Percentiles rank a stretch among this genome's conserved stretches.
These are phyloP conservation scores for Pandemis heparana DNA, from an alignment of 2,888 invertebrate species.

Conservation along the genomic window DNA sequence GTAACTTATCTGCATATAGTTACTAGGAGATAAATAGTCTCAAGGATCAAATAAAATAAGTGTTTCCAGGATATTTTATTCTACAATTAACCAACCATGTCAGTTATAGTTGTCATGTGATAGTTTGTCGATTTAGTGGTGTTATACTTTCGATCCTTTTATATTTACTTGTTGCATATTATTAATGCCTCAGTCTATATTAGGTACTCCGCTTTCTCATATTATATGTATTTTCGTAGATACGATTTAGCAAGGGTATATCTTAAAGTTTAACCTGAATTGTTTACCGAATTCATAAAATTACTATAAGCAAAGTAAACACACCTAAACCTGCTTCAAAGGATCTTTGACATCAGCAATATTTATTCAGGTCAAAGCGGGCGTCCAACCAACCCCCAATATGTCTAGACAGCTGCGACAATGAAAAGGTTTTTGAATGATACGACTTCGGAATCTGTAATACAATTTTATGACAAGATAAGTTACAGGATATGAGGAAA, in stretches of 20 bases:
- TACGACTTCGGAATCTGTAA: conserved; percentile 6
- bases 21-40: too few relatives aligned
- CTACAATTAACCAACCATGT: too few relatives aligned
- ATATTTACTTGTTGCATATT: too few relatives aligned
- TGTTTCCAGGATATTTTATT: too few relatives aligned
- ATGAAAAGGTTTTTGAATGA: conserved; percentile 4
- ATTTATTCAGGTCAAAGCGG: conserved; percentile 30
- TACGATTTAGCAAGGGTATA: background rate
- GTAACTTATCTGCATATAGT: background rate
- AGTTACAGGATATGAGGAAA: background rate
- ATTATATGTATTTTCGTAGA: background rate
- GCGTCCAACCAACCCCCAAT: conserved; percentile 25
- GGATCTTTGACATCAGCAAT: conserved; percentile 26
- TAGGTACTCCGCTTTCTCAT: background rate
- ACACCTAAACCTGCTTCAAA: conserved; percentile 4
- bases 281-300: background rate
- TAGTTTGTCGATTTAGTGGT: too few relatives aligned
- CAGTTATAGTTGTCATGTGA: too few relatives aligned
- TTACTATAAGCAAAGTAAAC: conserved; percentile 32
- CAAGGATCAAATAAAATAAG: too few relatives aligned
- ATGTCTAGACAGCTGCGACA: conserved; percentile 26
- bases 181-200: too few relatives aligned
- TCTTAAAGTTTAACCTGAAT: background rate
- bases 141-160: too few relatives aligned
- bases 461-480: conserved; percentile 15